Percentiles rank a stretch among this genome's conserved stretches.
phyloP scores from a whole-genome alignment of 2,888 invertebrate species.

The Pristionchus exspectatus region DNA sequence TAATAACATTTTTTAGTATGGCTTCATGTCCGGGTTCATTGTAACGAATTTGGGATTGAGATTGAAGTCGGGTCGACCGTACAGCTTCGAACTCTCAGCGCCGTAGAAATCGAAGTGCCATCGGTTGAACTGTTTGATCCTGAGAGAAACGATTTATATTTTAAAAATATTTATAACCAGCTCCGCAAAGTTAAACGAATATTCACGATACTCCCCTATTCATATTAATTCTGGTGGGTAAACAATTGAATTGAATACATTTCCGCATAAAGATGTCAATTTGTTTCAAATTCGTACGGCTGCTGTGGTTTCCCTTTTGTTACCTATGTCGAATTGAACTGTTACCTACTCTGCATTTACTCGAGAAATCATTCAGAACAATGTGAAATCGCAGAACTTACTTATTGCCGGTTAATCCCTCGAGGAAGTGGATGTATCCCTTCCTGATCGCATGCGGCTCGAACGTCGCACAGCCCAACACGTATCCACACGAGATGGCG shows the following conservation, averaged over 20 bases:
- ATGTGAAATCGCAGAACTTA: too few species aligned
- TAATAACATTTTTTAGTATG: not conserved
- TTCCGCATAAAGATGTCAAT: not conserved
- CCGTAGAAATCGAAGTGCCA: constrained; percentile 50
- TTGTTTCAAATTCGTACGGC: not conserved
- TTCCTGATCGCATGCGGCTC: constrained; percentile 88
- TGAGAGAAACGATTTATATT: not conserved
- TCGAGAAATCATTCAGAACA: too few species aligned
- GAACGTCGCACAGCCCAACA: constrained; percentile 83
- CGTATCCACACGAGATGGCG: constrained; percentile 80
- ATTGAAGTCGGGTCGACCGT: constrained; percentile 27
- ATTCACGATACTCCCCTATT: too few species aligned
- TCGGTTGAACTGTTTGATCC: constrained; percentile 54
- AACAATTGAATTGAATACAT: too few species aligned
- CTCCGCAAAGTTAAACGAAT: too few species aligned
- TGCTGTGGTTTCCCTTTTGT: too few species aligned
- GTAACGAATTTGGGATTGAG: constrained; percentile 36
- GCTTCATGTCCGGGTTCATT: constrained; percentile 44
- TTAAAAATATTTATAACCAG: too few species aligned
- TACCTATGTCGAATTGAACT: too few species aligned
- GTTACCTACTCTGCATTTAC: constrained; percentile 79
- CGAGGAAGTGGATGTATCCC: constrained; percentile 90
- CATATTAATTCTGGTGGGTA: too few species aligned
- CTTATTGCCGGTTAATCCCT: constrained; percentile 85
- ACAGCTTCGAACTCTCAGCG: constrained; percentile 37